These are phyloP conservation scores for Rosalia funebris DNA, from an alignment of 2,888 invertebrate species.

Conservation along the genomic window DNA sequence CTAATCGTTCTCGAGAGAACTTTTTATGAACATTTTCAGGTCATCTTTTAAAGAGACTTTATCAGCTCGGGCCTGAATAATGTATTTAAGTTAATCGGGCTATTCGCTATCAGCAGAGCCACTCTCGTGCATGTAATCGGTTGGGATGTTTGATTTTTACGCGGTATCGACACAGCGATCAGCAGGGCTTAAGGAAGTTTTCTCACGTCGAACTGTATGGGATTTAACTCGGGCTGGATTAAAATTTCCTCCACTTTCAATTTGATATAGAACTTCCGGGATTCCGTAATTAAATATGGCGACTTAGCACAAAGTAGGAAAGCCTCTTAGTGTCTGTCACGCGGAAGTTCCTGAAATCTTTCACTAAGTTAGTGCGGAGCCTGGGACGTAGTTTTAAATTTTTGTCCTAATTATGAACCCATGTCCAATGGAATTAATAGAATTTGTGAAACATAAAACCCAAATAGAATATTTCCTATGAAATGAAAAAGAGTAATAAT, in stretches of 20 bases:
- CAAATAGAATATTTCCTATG: no score
- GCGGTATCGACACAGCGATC: slow-evolving; percentile 8
- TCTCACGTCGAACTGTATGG: slow-evolving; percentile 7
- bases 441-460: no score
- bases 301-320: background rate
- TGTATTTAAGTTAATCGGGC: background rate
- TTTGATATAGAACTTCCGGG: background rate
- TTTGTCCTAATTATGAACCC: no score
- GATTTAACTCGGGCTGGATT: slow-evolving; percentile 13
- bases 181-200: slow-evolving; percentile 18
- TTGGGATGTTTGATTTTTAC: slow-evolving; percentile 12
- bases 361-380: no score
- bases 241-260: slow-evolving; percentile 8
- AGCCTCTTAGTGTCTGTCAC: background rate
- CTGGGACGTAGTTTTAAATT: no score
- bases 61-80: background rate
- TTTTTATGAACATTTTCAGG: background rate
- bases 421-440: no score
- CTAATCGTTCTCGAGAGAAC: background rate
- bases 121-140: background rate
- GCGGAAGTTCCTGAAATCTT: no score
- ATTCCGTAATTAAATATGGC: background rate
- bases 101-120: background rate
- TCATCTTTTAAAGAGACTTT: background rate
- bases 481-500: no score